A percentile compares a stretch with the other conserved stretches of the same genome.
Conservation (phyloP, 1,140 invertebrate genomes). For the Drosophila persimilis region DNA sequence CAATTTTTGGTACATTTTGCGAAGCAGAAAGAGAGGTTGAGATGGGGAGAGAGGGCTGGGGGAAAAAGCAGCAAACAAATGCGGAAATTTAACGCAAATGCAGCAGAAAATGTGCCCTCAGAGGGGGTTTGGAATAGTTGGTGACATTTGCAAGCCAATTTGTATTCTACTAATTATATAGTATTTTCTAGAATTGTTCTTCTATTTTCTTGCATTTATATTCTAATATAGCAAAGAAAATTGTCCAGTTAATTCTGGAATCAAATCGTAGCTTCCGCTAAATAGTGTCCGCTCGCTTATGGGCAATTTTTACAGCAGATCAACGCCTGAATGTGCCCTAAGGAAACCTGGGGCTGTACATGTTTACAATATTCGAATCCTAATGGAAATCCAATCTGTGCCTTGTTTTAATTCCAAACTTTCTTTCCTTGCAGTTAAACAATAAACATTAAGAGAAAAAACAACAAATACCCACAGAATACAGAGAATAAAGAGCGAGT, state of each 20-base stretch:
- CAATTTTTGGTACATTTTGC: slow-evolving; percentile 71
- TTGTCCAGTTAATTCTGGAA: too few relatives aligned
- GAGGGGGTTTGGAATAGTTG: neutral
- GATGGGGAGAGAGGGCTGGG: slow-evolving; percentile 11
- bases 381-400: neutral
- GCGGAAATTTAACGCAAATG: slow-evolving; percentile 31
- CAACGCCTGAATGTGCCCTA: too few relatives aligned
- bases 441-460: slow-evolving; percentile 44
- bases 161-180: neutral
- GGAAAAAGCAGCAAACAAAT: slow-evolving; percentile 44
- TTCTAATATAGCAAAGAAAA: too few relatives aligned
- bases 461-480: slow-evolving; percentile 18
- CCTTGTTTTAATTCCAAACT: too few relatives aligned
- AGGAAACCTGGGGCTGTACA: too few relatives aligned
- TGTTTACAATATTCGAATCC: too few relatives aligned
- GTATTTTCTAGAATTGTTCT: too few relatives aligned
- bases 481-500: slow-evolving; percentile 4
- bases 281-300: too few relatives aligned
- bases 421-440: slow-evolving; percentile 53
- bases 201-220: too few relatives aligned
- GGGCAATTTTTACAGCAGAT: too few relatives aligned
- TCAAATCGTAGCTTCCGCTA: too few relatives aligned
- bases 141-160: slow-evolving; percentile 18
- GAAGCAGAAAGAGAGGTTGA: slow-evolving; percentile 29
- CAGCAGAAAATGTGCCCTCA: neutral